phyloP scores from a whole-genome alignment of 2,888 invertebrate genomes.

The Ochropacha duplaris region DNA sequence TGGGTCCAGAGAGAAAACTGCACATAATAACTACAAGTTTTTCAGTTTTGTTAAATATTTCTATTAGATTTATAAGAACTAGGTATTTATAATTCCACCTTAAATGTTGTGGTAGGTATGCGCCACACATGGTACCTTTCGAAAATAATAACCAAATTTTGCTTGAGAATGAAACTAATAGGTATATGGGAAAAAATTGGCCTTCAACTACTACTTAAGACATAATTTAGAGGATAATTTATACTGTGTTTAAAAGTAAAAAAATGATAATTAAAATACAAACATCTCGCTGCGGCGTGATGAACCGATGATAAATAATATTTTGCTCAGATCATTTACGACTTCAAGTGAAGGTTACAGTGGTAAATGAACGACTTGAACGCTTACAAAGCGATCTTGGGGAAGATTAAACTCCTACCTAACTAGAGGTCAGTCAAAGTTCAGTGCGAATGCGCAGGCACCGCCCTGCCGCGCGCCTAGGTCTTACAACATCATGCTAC shows the following conservation, averaged over 20 bases:
- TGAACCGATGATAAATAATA: neutral
- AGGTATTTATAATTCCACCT: neutral
- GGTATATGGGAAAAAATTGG: neutral
- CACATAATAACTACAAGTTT: too few relatives aligned
- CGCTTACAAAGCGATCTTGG: slow-evolving; percentile 28
- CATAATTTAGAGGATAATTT: too few relatives aligned
- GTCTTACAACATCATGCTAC: slow-evolving; percentile 36
- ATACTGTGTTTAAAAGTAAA: too few relatives aligned
- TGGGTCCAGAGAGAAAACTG: too few relatives aligned
- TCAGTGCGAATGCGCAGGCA: slow-evolving; percentile 46
- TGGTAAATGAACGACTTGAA: slow-evolving; percentile 33
- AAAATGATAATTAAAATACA: too few relatives aligned
- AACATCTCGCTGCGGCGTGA: neutral
- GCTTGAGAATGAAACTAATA: neutral
- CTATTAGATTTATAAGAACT: neutral
- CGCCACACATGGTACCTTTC: neutral
- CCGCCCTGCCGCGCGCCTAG: slow-evolving; percentile 35
- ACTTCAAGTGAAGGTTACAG: slow-evolving; percentile 9
- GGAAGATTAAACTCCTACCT: slow-evolving; percentile 34
- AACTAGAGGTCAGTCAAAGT: slow-evolving; percentile 59
- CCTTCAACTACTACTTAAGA: neutral
- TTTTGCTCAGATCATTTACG: neutral
- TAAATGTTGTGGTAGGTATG: neutral
- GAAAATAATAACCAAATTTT: neutral
- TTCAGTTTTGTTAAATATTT: too few relatives aligned